A percentile compares a stretch with the other conserved stretches of the same genome.
Evolutionary conservation across 2,113 vertebrate genomes (phyloP).

Genomic region (Coptodon bakossiorum): DNA sequence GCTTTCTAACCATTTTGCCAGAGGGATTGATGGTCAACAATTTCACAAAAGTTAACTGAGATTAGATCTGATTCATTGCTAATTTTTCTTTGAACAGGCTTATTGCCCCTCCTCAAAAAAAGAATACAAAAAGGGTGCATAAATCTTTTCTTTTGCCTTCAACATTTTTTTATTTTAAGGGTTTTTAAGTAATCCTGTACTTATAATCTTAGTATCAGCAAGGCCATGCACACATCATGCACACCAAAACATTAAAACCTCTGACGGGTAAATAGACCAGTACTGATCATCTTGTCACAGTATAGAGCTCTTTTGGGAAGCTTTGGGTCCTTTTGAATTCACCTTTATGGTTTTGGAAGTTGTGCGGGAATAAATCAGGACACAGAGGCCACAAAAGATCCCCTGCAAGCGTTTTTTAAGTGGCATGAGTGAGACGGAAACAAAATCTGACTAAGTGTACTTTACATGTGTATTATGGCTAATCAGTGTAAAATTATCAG

Average conservation of each 20-base stretch:
- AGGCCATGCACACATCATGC: neutral
- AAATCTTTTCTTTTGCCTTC: neutral
- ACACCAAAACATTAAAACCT: neutral
- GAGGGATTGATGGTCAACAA: neutral
- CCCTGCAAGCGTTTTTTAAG: neutral
- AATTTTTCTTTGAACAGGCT: neutral
- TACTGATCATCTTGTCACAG: neutral
- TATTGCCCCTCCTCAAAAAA: neutral
- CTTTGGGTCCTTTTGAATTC: neutral
- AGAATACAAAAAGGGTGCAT: neutral
- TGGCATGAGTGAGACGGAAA: neutral
- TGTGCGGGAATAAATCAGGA: neutral
- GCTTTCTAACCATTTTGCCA: neutral
- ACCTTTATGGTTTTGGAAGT: neutral
- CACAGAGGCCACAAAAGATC: neutral
- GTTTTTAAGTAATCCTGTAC: neutral
- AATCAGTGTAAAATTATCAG: neutral
- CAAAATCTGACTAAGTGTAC: neutral
- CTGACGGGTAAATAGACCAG: neutral
- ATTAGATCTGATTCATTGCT: neutral
- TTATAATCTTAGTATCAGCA: neutral
- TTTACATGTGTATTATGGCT: neutral
- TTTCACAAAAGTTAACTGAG: neutral
- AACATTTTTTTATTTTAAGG: neutral
- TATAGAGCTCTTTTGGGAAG: neutral